Conservation (phyloP, 2,888 invertebrate species). For the Cataglyphis albicans region DNA sequence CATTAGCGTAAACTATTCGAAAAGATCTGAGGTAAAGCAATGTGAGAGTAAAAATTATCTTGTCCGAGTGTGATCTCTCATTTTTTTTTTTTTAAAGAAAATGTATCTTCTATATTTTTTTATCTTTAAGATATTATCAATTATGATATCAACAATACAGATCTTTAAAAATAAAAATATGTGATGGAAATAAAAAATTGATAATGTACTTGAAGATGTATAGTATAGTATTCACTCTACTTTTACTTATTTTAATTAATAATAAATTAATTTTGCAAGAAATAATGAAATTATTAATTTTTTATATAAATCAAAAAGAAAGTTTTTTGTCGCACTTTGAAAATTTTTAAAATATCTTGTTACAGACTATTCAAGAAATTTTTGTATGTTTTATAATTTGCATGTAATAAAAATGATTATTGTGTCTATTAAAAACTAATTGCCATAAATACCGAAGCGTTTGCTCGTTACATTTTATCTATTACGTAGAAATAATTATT, state of each 20-base stretch:
- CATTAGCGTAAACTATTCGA: background rate
- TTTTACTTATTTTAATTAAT: background rate
- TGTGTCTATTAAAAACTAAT: background rate
- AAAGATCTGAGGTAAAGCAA: background rate
- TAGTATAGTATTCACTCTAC: background rate
- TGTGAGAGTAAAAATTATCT: background rate
- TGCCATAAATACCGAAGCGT: background rate
- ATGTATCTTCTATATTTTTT: background rate
- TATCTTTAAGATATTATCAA: background rate
- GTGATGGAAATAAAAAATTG: background rate
- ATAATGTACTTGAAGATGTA: background rate
- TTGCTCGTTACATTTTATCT: background rate
- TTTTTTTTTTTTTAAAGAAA: background rate
- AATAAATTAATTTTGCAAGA: background rate
- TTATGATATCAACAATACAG: background rate
- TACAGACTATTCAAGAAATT: background rate
- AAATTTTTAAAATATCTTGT: background rate
- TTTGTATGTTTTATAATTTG: background rate
- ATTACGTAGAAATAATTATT: constrained; percentile 10
- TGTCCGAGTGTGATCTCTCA: background rate
- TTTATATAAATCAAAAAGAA: background rate
- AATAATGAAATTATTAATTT: background rate
- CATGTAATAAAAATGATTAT: background rate
- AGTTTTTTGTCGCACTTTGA: background rate
- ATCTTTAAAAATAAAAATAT: background rate